Evolutionary conservation across 2,888 invertebrate genomes (phyloP), one percentile per base, ranked within the genome.

Genomic region (Perizoma flavofasciatum): DNA sequence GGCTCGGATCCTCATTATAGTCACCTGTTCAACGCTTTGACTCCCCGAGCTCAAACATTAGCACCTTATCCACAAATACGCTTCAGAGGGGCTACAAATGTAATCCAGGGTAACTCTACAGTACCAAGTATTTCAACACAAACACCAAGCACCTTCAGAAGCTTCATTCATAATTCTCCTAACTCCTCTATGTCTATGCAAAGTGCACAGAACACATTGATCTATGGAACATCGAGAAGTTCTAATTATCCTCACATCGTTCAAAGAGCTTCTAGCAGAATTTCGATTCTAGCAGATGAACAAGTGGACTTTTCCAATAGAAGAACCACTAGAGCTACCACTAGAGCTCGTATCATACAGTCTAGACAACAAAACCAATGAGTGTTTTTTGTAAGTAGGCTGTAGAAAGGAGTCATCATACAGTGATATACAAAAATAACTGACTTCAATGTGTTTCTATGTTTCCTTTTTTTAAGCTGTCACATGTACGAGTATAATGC

Each of bases 251-350:
- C 37, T 37, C 7, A 37, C 37, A 37, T 5, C 37, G 7, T 37
- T 37, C 37, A 37, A 37, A 37, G 37, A 37, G 37, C 11, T 11
- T 6, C 43, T 10, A 10, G 11, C 10, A 11, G 11, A 6, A 43
- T 11, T 43, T 5, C 43, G 11, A 10, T 10, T 9, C 6, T 43
- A 11, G 11, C 43, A 7, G 11, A 6, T 5, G 5, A 4, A 11
- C 10, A 5, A 11, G 43, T 43, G 11, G 10, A 11, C 43, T 1
- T 9, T 11, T 6, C 33, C 3, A 33, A 10, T 6, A 40, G 40
- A 33, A 40, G 40, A 40, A 34, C 52, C 4, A 45, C 10, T 47
- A 47, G 48, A 48, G 11, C 34, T 35, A 40, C 33, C n/a, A 53
- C 41, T 10, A 54, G 34, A 46, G 40, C 33, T 39, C 47, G 49